Base-by-base conservation (phyloP, 1,140 invertebrate species). In the Conus ventricosus region DNA sequence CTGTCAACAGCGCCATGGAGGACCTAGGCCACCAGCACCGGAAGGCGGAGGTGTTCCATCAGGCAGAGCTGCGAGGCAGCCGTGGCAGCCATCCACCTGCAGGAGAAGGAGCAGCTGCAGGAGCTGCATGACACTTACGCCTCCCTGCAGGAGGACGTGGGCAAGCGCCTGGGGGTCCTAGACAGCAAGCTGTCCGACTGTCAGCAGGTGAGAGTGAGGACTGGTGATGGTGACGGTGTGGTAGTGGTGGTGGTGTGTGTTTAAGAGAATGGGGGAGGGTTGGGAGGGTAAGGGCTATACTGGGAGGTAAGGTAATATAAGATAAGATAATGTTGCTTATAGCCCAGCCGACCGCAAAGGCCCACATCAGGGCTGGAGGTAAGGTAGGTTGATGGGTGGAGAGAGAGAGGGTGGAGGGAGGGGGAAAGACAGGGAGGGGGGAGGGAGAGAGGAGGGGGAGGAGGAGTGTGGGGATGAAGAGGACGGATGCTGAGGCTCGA, bases 71-170 rank as follows among this genome's bases (percentile, higher is more conserved):
- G 51, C 5, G 25, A 88, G 25, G 51, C 55, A 5, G n/a, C 57
- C 4, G 8, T 81, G 23, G 51, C 71, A 2, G 71, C 60, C n/a
- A n/a, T 88, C 55, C n/a, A 71, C 27, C 57, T 54, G 17, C 25
- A 57, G 25, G 88, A 88, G 84, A 80, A n/a, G 11, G 55, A 81
- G 60, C 57, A 80, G 15, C 23, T 88, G 39, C 55, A 80, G 39
- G 55, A 88, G 25, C 84, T 88, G 23, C 8, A 4, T 17, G 23
- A 39, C 3, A 55, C 23, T 27, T 85, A 63, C 20, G 17, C n/a
- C 20, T 8, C 39, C 51, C 63, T 84, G 23, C 27, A 78, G 5
- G 67, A 55, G 3, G 75, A 75, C 25, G 39, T 88, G 67, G 75
- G 51, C 85, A 54, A 78, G 23, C 85, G 85, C 13, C 54, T 87